A percentile compares a stretch with the other conserved stretches of the same genome.
phyloP scores from a whole-genome alignment of 2,888 invertebrate species.

The Apamea anceps region DNA sequence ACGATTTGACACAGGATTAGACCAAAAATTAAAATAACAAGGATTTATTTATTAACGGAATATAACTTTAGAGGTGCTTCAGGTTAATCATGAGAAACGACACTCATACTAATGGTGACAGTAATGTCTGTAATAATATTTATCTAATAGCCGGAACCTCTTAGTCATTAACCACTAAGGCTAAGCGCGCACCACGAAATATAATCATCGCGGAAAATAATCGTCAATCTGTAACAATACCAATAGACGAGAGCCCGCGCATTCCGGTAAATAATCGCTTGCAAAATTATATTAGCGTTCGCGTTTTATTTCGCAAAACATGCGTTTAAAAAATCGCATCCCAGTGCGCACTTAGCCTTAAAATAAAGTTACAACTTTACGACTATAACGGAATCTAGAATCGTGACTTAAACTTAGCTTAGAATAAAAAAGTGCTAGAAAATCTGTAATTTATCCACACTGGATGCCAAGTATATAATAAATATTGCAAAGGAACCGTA shows the following conservation, averaged over 20 bases:
- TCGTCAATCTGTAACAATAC: no score
- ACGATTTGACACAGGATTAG: no score
- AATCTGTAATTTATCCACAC: constrained; percentile 27
- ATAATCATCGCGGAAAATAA: no score
- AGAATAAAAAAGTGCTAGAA: constrained; percentile 17
- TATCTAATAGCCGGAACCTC: neutral
- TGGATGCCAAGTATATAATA: constrained; percentile 12
- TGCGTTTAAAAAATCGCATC: no score
- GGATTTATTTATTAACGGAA: neutral
- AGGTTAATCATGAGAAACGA: neutral
- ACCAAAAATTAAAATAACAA: neutral
- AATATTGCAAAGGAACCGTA: constrained; percentile 15
- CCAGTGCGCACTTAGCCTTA: neutral
- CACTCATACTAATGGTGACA: neutral
- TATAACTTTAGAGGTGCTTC: neutral
- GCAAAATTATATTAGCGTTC: no score
- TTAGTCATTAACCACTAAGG: neutral
- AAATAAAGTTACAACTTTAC: constrained; percentile 36
- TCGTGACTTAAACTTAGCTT: constrained; percentile 18
- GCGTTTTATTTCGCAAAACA: no score
- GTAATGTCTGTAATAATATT: constrained; percentile 6
- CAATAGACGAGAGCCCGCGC: no score
- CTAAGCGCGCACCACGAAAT: no score
- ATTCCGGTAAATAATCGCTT: no score
- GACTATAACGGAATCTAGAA: constrained; percentile 30